Evolutionary conservation across 2,113 vertebrate species (phyloP).

Genomic region (Grammomys dolichurus): DNA sequence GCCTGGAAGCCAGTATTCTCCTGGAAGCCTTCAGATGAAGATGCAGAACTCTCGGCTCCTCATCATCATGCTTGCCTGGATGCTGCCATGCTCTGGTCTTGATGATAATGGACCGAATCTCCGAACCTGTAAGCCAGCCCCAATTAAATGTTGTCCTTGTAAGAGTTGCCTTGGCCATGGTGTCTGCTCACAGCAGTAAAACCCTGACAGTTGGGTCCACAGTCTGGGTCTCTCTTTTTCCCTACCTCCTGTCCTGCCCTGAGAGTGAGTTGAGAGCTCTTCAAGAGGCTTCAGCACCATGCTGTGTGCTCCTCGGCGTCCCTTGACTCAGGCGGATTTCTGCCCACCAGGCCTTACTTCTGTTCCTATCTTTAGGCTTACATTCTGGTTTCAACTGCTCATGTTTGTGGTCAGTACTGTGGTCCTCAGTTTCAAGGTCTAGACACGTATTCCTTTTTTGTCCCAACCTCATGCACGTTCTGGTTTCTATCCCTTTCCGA

Average conservation of each 20-base stretch:
- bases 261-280: not conserved
- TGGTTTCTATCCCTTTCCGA: not conserved
- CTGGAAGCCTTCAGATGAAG: too few relatives aligned
- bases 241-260: not conserved
- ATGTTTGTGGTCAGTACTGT: not conserved
- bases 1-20: too few relatives aligned
- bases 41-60: too few relatives aligned
- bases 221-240: not conserved
- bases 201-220: too few relatives aligned
- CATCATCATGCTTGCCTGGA: too few relatives aligned
- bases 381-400: not conserved
- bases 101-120: too few relatives aligned
- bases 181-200: too few relatives aligned
- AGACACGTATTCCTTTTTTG: not conserved
- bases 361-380: not conserved
- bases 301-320: not conserved
- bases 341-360: not conserved
- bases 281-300: not conserved
- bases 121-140: too few relatives aligned
- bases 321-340: not conserved
- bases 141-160: too few relatives aligned
- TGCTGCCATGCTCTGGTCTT: too few relatives aligned
- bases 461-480: not conserved
- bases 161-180: too few relatives aligned
- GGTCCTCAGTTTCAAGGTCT: slow-evolving; percentile 7